phyloP scores from a whole-genome alignment of 2,113 vertebrate genomes.

The Engystomops pustulosus region DNA sequence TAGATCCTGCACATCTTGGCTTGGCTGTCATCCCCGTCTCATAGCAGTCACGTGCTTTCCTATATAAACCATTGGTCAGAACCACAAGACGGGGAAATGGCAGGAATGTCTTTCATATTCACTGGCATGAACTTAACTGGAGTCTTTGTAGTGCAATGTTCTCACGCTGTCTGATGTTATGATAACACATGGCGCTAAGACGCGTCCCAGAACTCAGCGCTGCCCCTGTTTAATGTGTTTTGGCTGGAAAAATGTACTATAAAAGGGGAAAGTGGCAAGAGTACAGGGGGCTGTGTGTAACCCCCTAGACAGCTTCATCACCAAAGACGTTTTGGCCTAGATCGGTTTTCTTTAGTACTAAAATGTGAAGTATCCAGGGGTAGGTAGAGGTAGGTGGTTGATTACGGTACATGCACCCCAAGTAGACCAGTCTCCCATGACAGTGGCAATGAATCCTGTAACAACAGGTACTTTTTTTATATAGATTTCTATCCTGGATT shows the following conservation, averaged over 20 bases:
- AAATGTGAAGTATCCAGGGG: no score
- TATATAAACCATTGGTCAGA: slow-evolving; percentile 4
- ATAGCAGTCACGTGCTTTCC: not conserved
- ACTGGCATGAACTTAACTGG: slow-evolving; percentile 27
- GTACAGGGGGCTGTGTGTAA: not conserved
- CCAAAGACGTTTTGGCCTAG: not conserved
- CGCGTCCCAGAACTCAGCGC: not conserved
- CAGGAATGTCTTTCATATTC: slow-evolving; percentile 45
- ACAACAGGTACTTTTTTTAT: no score
- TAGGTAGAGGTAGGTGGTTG: no score
- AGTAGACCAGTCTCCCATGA: no score
- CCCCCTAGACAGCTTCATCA: not conserved
- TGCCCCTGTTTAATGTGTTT: slow-evolving; percentile 28
- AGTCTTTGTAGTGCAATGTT: slow-evolving; percentile 11
- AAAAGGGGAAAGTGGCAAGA: not conserved
- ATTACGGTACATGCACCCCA: no score
- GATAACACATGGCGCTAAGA: not conserved
- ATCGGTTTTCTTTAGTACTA: no score
- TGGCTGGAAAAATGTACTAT: not conserved
- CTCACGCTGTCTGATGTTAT: slow-evolving; percentile 38
- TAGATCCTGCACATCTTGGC: not conserved
- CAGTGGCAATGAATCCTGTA: no score
- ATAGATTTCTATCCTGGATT: no score
- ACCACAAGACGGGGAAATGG: not conserved
- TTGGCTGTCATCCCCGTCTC: not conserved